Base-by-base conservation (phyloP, 2,797 vertebrate species). In the Tamandua tetradactyla region DNA sequence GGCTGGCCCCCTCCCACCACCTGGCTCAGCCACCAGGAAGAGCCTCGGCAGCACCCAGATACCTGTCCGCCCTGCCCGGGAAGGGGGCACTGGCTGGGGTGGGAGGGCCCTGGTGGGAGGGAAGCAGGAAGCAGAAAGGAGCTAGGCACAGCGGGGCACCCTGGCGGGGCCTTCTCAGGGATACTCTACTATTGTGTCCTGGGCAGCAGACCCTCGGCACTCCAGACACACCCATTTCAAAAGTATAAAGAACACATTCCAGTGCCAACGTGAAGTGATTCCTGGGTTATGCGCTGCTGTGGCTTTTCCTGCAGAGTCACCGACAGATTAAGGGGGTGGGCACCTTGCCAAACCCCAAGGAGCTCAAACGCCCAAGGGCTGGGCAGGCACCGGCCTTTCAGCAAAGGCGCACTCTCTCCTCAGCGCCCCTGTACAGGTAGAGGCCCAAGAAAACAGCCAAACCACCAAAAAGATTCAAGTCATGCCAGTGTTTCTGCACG, bases 201-300 rank as follows among this genome's bases (percentile, higher is more conserved):
- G 7, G 47, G 90, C 89, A 94, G 85, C 94, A 76, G 92, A 93
- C 93, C 95, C 95, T 86, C 94, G 95, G 95, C 96, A 93, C 92
- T 61, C 74, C 32, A 84, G 78, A 88, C 96, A 96, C 96, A 92
- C 97, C 97, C 88, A 15, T 71, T 87, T 15, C 0, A 4, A 14
- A 87, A 92, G 85, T 44, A 84, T 81, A 22, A 83, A 95, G 84
- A 85, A 30, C 0, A 27, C 96, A 94, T 93, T 95, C 95, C 97
- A 68, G 74, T 13, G n/a, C 66, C 30, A 62, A 91, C 83, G 14
- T 57, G 35, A 25, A 87, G 14, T 0, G 12, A 32, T 17, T 49
- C 72, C 71, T 17, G 52, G 37, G 42, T n/a, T 30, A 49, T 1
- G 55, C 12, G 6, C 35, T 0, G n/a, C n/a, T 0, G 11, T 5